These are phyloP conservation scores for Drosophila tanythrix DNA, from an alignment of 2,888 invertebrate genomes.

Conservation along the genomic window DNA sequence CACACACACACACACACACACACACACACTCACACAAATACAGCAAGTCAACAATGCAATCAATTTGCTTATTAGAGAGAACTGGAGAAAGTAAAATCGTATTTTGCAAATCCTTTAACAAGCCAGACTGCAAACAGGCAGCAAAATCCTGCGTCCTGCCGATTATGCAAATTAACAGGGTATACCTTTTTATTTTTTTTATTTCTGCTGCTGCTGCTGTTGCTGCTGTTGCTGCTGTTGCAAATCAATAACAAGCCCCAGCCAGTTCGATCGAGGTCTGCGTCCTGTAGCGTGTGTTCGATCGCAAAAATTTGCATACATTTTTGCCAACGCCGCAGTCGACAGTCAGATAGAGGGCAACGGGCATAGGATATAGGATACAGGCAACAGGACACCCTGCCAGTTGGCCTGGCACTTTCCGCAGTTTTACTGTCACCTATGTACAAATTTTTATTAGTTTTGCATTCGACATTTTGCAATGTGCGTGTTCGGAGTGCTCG, in stretches of 20 bases:
- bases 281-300: conserved; percentile 28
- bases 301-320: conserved; percentile 69
- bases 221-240: conserved; percentile 10
- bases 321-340: conserved; percentile 45
- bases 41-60: conserved; percentile 72
- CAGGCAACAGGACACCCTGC: conserved; percentile 27
- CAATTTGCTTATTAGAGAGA: conserved; percentile 62
- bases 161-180: conserved; percentile 75
- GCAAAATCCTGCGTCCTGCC: conserved; percentile 42
- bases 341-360: conserved; percentile 5
- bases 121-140: conserved; percentile 55
- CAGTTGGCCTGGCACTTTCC: conserved; percentile 14
- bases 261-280: conserved; percentile 41
- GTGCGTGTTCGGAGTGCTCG: conserved; percentile 44
- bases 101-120: conserved; percentile 72
- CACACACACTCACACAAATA: conserved; percentile 13
- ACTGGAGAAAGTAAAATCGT: conserved; percentile 62
- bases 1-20: conserved; percentile 12
- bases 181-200: conserved; percentile 23
- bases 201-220: conserved; percentile 2
- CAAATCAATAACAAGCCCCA: conserved; percentile 64
- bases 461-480: conserved; percentile 57
- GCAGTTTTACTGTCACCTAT: conserved; percentile 62
- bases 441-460: conserved; percentile 73
- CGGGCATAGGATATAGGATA: not conserved